These are phyloP conservation scores for Harpagoxenus sublaevis DNA, from an alignment of 2,888 invertebrate species.

Conservation along the genomic window DNA sequence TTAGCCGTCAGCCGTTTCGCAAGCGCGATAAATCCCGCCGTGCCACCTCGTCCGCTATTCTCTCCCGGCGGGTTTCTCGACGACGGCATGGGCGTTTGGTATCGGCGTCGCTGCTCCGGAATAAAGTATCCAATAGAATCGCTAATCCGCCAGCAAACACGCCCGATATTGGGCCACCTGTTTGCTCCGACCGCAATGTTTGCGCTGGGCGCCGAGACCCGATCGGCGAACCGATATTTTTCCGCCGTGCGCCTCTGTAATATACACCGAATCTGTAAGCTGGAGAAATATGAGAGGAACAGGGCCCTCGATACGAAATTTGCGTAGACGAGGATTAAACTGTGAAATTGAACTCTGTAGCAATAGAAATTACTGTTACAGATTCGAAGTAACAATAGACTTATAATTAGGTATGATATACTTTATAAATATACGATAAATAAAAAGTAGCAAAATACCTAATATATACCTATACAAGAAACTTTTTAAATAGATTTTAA, in stretches of 20 bases:
- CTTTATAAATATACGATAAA: not conserved
- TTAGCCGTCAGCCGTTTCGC: constrained; percentile 49
- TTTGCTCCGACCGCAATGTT: constrained; percentile 73
- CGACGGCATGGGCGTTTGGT: constrained; percentile 27
- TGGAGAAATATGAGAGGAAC: constrained; percentile 24
- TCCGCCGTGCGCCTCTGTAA: constrained; percentile 36
- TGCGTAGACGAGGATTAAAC: not conserved
- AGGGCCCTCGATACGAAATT: not conserved
- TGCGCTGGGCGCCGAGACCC: constrained; percentile 56
- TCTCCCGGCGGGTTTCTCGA: constrained; percentile 45
- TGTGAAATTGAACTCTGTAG: not conserved
- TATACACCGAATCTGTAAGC: constrained; percentile 50
- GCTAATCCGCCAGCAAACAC: constrained; percentile 76
- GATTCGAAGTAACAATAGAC: not conserved
- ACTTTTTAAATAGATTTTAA: not conserved
- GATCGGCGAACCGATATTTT: constrained; percentile 52
- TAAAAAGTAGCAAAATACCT: not conserved
- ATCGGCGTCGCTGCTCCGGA: constrained; percentile 53
- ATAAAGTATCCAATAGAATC: constrained; percentile 75
- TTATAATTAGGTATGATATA: not conserved
- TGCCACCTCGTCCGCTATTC: constrained; percentile 23
- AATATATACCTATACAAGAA: not conserved
- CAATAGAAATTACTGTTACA: not conserved
- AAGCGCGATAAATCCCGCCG: constrained; percentile 49
- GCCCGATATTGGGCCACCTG: constrained; percentile 76